Evolutionary conservation across 2,888 invertebrate species (phyloP).

Genomic region (Aspidiotus destructor): DNA sequence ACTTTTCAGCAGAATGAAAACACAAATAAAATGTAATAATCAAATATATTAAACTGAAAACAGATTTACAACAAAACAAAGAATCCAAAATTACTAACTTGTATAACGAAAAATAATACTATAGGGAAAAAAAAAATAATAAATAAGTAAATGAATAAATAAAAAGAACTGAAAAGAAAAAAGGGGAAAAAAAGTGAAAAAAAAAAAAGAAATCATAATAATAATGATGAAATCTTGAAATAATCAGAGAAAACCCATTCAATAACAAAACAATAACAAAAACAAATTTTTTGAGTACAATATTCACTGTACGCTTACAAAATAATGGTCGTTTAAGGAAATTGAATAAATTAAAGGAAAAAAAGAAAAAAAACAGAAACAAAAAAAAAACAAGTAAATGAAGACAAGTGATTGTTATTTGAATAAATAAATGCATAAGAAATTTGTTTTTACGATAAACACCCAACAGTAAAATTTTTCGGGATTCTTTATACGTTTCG

Average conservation of each 20-base stretch:
- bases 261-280: conserved; percentile 29
- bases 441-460: background rate
- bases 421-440: conserved; percentile 27
- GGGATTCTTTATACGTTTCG: too few relatives aligned
- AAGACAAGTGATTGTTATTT: conserved; percentile 20
- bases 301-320: conserved; percentile 17
- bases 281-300: conserved; percentile 30
- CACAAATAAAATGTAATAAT: conserved; percentile 31
- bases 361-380: conserved; percentile 26
- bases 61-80: conserved; percentile 29
- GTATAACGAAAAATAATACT: conserved; percentile 31
- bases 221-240: conserved; percentile 25
- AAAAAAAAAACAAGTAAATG: conserved; percentile 18
- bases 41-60: conserved; percentile 31
- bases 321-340: conserved; percentile 29
- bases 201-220: conserved; percentile 4
- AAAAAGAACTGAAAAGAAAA: too few relatives aligned
- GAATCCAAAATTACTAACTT: conserved; percentile 25
- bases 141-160: too few relatives aligned
- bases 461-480: background rate
- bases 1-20: conserved; percentile 13
- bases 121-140: conserved; percentile 17
- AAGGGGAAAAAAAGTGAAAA: conserved; percentile 12
- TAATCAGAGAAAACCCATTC: conserved; percentile 14
- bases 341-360: conserved; percentile 16